phyloP scores from a whole-genome alignment of 2,113 vertebrate genomes.

The Channa maculata region DNA sequence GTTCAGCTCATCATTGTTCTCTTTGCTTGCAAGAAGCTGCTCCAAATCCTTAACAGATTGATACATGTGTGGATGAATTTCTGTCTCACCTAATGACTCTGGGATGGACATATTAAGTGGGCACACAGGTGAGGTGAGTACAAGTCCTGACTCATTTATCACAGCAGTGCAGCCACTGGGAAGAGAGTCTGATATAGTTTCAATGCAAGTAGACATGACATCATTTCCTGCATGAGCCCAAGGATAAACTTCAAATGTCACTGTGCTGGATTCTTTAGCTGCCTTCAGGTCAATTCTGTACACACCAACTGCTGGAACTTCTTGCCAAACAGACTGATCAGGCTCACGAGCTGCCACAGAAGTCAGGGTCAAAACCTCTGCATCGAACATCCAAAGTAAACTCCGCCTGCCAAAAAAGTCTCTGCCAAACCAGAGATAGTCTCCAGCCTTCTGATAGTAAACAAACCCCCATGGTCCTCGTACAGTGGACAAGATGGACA shows the following conservation, averaged over 20 bases:
- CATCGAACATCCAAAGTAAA: constrained; percentile 89
- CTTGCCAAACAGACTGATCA: constrained; percentile 80
- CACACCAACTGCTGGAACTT: constrained; percentile 91
- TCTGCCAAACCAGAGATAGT: constrained; percentile 94
- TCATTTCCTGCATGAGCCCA: constrained; percentile 79
- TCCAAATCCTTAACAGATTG: constrained; percentile 76
- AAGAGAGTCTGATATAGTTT: constrained; percentile 63
- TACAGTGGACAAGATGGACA: constrained; percentile 85
- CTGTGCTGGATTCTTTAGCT: constrained; percentile 47
- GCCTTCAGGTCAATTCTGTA: constrained; percentile 88
- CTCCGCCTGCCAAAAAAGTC: constrained; percentile 96
- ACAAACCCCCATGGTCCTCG: constrained; percentile 93
- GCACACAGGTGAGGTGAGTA: constrained; percentile 80
- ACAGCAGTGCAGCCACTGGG: constrained; percentile 69
- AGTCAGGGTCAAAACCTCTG: constrained; percentile 78
- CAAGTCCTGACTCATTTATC: constrained; percentile 75
- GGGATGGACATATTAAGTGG: constrained; percentile 85
- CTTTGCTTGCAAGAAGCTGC: constrained; percentile 73
- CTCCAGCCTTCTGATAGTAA: constrained; percentile 88
- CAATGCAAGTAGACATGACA: constrained; percentile 25
- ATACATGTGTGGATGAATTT: neutral
- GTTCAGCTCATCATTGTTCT: constrained; percentile 71
- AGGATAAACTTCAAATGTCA: constrained; percentile 85
- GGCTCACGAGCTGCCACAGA: constrained; percentile 82
- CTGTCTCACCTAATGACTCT: constrained; percentile 14